These are phyloP conservation scores for Protophormia terraenovae DNA, from an alignment of 2,888 invertebrate genomes.

Conservation along the genomic window DNA sequence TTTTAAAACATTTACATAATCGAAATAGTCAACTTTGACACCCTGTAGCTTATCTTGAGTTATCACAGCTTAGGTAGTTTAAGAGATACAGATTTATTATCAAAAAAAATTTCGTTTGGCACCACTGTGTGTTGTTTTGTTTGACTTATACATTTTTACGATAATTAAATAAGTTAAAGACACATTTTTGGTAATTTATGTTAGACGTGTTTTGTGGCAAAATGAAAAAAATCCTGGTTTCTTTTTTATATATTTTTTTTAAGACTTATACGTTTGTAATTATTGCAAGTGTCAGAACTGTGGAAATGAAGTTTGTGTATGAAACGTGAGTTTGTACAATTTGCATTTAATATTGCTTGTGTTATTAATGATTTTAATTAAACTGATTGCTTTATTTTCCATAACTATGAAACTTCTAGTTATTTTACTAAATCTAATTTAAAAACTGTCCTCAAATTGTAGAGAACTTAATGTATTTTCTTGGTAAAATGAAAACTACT, in stretches of 20 bases:
- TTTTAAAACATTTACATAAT: too few species aligned
- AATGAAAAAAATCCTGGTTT: not conserved
- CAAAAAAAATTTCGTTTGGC: too few species aligned
- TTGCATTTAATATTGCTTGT: not conserved
- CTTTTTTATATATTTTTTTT: not conserved
- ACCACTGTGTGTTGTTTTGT: not conserved
- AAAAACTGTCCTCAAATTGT: not conserved
- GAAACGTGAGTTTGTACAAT: not conserved
- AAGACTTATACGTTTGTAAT: not conserved
- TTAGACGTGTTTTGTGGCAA: conserved; percentile 11
- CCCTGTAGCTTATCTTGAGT: too few species aligned
- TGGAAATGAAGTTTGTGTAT: not conserved
- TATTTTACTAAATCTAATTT: not conserved
- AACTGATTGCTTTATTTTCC: not conserved
- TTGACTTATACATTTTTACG: conserved; percentile 19
- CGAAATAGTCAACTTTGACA: too few species aligned
- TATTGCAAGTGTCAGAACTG: not conserved
- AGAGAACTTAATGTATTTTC: too few species aligned
- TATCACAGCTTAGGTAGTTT: too few species aligned
- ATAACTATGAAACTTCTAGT: not conserved
- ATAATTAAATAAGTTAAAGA: conserved; percentile 59
- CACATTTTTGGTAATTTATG: conserved; percentile 41
- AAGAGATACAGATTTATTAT: too few species aligned
- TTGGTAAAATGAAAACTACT: too few species aligned
- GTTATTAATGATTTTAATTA: not conserved